Conservation (phyloP, 1,140 invertebrate genomes). For the Formica selysi region DNA sequence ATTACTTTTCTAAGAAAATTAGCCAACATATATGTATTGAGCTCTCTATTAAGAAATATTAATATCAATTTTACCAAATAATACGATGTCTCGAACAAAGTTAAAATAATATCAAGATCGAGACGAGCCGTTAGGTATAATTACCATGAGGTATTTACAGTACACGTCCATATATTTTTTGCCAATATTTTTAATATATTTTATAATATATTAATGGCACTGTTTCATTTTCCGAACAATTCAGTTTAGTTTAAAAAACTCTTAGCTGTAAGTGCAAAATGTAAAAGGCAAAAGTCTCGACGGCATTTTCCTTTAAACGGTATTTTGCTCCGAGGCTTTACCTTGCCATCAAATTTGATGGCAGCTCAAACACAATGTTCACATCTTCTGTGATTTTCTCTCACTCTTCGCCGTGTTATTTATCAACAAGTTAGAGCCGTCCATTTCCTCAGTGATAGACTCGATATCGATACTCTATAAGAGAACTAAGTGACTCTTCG, state of each 20-base stretch:
- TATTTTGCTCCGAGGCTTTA: conserved; percentile 68
- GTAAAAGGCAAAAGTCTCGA: conserved; percentile 41
- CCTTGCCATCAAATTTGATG: conserved; percentile 63
- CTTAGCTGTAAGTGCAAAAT: conserved; percentile 23
- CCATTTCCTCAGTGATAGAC: conserved; percentile 61
- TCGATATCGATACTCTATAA: conserved; percentile 64
- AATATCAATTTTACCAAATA: too few relatives aligned
- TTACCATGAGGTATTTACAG: too few relatives aligned
- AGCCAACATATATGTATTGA: too few relatives aligned
- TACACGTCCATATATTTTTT: too few relatives aligned
- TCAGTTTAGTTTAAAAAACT: conserved; percentile 35
- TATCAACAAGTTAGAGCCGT: conserved; percentile 62
- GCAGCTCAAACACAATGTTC: conserved; percentile 59
- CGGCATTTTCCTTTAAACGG: conserved; percentile 46
- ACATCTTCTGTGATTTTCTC: conserved; percentile 72
- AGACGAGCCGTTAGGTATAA: too few relatives aligned
- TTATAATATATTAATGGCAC: background rate
- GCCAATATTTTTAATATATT: too few relatives aligned
- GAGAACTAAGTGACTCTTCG: background rate
- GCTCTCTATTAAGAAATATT: too few relatives aligned
- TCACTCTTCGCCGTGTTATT: conserved; percentile 60
- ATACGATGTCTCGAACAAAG: too few relatives aligned
- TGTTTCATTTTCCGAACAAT: conserved; percentile 24
- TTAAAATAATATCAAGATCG: too few relatives aligned
- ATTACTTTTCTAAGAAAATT: too few relatives aligned